Percentiles rank a stretch among this genome's conserved stretches.
phyloP scores from a whole-genome alignment of 2,888 invertebrate species.

The Drosophila koepferae region DNA sequence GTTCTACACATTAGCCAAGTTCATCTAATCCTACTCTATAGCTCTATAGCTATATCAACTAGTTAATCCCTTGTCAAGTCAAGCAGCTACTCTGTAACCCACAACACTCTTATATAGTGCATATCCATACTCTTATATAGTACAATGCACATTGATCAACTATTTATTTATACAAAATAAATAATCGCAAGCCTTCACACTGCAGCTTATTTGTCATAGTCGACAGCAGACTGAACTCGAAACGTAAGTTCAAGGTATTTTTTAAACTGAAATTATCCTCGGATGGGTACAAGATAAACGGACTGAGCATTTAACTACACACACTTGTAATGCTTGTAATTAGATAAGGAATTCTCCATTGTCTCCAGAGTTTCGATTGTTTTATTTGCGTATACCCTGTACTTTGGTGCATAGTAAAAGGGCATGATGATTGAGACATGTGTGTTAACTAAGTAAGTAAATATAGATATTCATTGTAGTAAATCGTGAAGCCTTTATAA shows the following conservation, averaged over 20 bases:
- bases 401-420: too few species aligned
- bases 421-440: background rate
- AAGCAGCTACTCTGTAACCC: background rate
- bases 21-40: background rate
- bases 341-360: slow-evolving; percentile 22
- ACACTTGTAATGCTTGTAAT: slow-evolving; percentile 10
- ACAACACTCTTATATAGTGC: too few species aligned
- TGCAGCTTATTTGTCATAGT: background rate
- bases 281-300: background rate
- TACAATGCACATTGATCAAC: background rate
- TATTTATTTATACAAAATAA: background rate
- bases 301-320: slow-evolving; percentile 8
- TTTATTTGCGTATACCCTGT: slow-evolving; percentile 12
- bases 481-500: background rate
- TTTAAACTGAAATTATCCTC: slow-evolving; percentile 11
- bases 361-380: slow-evolving; percentile 12
- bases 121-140: background rate
- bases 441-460: background rate
- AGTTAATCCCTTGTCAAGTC: background rate
- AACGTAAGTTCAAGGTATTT: slow-evolving; percentile 16
- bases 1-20: background rate
- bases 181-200: background rate
- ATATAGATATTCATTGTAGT: background rate
- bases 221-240: slow-evolving; percentile 3
- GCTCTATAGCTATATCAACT: too few species aligned